Percentiles rank a stretch among this genome's conserved stretches.
Conservation (phyloP, 2,113 vertebrate genomes). For the Hydrochoerus hydrochaeris region DNA sequence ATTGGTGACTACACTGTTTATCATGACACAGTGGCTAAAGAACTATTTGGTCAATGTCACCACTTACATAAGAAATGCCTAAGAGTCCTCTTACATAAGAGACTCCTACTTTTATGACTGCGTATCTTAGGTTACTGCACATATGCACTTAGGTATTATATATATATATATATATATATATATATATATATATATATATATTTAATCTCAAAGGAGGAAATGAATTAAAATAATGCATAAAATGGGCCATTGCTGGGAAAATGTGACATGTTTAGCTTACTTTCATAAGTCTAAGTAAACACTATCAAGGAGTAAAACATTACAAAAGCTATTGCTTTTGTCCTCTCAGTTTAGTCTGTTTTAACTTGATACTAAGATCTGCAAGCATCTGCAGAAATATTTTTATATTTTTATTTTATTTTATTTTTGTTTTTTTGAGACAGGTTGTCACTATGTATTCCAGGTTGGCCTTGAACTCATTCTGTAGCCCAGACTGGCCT, state of each 20-base stretch:
- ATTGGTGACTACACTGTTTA: not conserved
- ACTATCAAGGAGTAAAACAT: not conserved
- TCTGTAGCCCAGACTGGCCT: too few relatives aligned
- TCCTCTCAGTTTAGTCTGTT: not conserved
- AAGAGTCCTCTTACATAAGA: not conserved
- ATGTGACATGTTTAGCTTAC: not conserved
- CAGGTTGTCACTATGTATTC: too few relatives aligned
- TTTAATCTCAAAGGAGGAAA: not conserved
- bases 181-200: too few relatives aligned
- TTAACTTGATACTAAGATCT: not conserved
- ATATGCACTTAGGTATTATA: not conserved
- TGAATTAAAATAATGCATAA: not conserved
- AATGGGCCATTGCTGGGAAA: not conserved
- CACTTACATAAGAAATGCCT: fast-evolving
- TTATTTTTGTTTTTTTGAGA: too few relatives aligned
- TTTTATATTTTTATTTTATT: not conserved
- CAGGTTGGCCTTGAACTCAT: too few relatives aligned
- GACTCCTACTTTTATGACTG: not conserved
- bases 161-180: not conserved
- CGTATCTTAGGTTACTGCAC: not conserved
- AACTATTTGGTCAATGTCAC: not conserved
- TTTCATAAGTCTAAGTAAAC: not conserved
- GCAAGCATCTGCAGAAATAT: not conserved
- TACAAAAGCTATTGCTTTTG: not conserved
- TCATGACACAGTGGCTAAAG: not conserved